These are phyloP conservation scores for Capromys pilorides DNA, from an alignment of 2,797 vertebrate genomes.

Conservation along the genomic window DNA sequence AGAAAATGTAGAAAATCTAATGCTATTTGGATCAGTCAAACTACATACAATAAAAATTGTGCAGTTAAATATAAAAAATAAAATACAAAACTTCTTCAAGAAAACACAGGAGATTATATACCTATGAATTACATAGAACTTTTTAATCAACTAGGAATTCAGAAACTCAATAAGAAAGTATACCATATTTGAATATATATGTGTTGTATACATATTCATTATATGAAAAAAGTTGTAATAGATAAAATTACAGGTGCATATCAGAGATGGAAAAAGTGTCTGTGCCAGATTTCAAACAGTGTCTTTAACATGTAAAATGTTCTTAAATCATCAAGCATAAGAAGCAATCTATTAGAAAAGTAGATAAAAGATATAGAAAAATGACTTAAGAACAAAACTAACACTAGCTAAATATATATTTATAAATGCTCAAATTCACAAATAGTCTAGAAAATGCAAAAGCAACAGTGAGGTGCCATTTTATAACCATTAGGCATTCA, in stretches of 20 bases:
- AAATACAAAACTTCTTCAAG: neutral
- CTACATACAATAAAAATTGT: neutral
- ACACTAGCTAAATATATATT: slow-evolving; percentile 28
- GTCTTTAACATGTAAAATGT: neutral
- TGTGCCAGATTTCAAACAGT: slow-evolving; percentile 15
- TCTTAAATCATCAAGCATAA: slow-evolving; percentile 21
- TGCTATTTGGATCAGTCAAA: neutral
- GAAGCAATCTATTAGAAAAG: neutral
- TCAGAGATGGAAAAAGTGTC: neutral
- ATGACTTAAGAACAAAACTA: slow-evolving; percentile 37
- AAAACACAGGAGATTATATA: neutral
- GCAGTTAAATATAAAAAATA: neutral
- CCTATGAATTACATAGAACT: neutral
- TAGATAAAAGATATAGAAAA: slow-evolving; percentile 40
- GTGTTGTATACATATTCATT: neutral
- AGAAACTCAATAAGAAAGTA: slow-evolving; percentile 14
- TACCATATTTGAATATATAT: neutral
- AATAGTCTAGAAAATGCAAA: slow-evolving; percentile 63
- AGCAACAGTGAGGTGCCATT: slow-evolving; percentile 52
- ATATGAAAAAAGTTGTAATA: slow-evolving; percentile 3
- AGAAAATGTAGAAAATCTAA: neutral
- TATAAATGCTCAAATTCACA: slow-evolving; percentile 44
- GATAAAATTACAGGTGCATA: slow-evolving; percentile 47
- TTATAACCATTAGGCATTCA: slow-evolving; percentile 52
- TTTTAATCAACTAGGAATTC: neutral